Conservation (phyloP, 2,113 vertebrate species). For the Thamnaconus septentrionalis region DNA sequence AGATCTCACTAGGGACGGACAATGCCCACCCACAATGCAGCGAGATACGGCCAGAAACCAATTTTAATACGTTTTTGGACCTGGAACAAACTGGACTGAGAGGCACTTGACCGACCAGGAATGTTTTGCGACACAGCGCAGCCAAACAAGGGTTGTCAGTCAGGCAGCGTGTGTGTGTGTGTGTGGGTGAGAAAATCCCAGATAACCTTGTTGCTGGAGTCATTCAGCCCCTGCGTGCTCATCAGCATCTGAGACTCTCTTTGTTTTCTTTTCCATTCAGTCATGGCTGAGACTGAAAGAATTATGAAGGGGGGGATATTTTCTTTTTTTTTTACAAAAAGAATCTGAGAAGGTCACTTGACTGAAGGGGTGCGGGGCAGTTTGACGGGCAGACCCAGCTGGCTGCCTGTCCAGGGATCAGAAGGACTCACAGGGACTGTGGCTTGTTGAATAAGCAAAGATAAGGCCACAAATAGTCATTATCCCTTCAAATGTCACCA, state of each 20-base stretch:
- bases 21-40: conserved; percentile 19
- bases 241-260: conserved; percentile 12
- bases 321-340: no score
- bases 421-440: conserved; percentile 16
- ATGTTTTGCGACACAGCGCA: conserved; percentile 55
- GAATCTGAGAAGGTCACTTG: no score
- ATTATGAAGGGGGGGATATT: no score
- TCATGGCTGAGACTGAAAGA: no score
- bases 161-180: conserved; percentile 15
- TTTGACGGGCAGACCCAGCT: conserved; percentile 32
- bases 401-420: conserved; percentile 37
- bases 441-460: conserved; percentile 23
- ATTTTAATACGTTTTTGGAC: conserved; percentile 42
- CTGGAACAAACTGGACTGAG: conserved; percentile 55
- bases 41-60: conserved; percentile 30
- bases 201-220: conserved; percentile 21
- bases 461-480: conserved; percentile 18
- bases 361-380: no score
- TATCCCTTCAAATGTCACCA: conserved; percentile 29
- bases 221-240: conserved; percentile 14
- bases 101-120: conserved; percentile 65
- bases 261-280: background rate
- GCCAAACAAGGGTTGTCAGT: conserved; percentile 49
- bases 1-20: conserved; percentile 32
- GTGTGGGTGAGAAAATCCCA: conserved; percentile 35